phyloP scores from a whole-genome alignment of 1,140 invertebrate genomes.

The Drosophila micromelanica region DNA sequence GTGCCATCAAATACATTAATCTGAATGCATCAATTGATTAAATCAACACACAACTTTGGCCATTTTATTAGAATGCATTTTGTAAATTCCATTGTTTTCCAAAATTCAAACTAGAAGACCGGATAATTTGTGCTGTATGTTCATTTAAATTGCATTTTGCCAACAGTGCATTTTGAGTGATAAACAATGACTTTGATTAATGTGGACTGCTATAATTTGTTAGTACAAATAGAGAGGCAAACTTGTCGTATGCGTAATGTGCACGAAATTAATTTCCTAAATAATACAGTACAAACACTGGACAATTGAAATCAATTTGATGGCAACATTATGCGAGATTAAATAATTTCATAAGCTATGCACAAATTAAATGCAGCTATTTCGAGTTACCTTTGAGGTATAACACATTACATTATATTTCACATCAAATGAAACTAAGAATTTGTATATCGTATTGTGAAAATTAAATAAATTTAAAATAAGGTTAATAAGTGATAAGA shows the following conservation, averaged over 20 bases:
- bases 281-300: background rate
- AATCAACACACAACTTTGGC: too few relatives aligned
- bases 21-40: too few relatives aligned
- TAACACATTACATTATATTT: too few relatives aligned
- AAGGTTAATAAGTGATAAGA: too few relatives aligned
- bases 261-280: slow-evolving; percentile 13
- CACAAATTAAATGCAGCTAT: background rate
- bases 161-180: slow-evolving; percentile 5
- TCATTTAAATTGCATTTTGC: background rate
- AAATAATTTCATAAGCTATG: background rate
- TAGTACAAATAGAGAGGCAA: background rate
- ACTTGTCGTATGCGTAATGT: slow-evolving; percentile 21
- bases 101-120: too few relatives aligned
- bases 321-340: too few relatives aligned
- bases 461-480: too few relatives aligned
- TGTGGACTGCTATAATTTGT: slow-evolving; percentile 5
- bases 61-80: too few relatives aligned
- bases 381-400: background rate
- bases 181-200: slow-evolving; percentile 18
- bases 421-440: too few relatives aligned
- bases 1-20: too few relatives aligned
- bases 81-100: too few relatives aligned
- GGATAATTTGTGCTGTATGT: background rate
- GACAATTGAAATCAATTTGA: slow-evolving; percentile 3
- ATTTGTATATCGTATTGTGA: too few relatives aligned